Conservation (phyloP, 2,113 vertebrate species). For the Myrmecobius fasciatus region DNA sequence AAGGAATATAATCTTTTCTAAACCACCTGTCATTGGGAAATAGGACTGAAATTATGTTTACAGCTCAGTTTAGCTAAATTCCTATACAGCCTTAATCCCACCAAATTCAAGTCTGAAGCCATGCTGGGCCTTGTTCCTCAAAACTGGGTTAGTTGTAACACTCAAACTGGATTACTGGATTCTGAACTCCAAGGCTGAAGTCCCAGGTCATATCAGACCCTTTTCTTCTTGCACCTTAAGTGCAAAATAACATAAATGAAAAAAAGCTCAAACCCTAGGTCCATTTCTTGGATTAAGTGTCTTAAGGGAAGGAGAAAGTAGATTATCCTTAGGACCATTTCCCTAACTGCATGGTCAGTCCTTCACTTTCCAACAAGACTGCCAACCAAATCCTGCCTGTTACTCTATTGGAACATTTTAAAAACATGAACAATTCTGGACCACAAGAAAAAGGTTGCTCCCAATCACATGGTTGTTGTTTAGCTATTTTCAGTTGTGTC, state of each 20-base stretch:
- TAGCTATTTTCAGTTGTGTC: not conserved
- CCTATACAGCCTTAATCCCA: not conserved
- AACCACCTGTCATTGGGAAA: not conserved
- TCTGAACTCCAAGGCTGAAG: not conserved
- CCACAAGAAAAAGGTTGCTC: not conserved
- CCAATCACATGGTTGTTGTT: not conserved
- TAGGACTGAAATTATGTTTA: not conserved
- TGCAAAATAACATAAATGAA: not conserved
- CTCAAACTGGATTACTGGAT: not conserved
- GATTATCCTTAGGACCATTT: not conserved
- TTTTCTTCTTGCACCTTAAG: not conserved
- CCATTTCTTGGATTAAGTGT: not conserved
- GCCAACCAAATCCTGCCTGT: not conserved
- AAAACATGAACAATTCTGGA: not conserved
- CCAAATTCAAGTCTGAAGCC: not conserved
- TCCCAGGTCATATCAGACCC: not conserved
- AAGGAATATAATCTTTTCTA: not conserved
- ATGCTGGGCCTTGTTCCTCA: not conserved
- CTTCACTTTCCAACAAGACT: not conserved
- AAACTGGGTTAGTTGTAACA: not conserved
- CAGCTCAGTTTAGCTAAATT: not conserved
- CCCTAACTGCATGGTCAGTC: not conserved
- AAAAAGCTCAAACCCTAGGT: not conserved
- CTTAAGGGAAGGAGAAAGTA: not conserved
- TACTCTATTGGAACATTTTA: not conserved